These are phyloP conservation scores for Lepus europaeus DNA, from an alignment of 2,113 vertebrate species.

Conservation along the genomic window DNA sequence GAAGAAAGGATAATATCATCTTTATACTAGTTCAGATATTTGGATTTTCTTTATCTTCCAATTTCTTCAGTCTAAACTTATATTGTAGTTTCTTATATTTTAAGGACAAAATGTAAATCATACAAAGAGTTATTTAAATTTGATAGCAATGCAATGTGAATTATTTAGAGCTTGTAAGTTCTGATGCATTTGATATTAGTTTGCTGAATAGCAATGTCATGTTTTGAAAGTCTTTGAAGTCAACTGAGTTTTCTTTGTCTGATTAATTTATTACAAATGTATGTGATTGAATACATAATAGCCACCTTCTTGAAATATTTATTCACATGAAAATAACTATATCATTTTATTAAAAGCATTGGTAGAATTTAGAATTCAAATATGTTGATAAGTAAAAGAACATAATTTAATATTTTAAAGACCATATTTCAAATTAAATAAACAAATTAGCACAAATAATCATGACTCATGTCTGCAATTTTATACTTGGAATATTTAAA, in stretches of 20 bases:
- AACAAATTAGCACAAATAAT: background rate
- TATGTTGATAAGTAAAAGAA: background rate
- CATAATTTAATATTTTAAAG: background rate
- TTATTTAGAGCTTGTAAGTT: slow-evolving; percentile 55
- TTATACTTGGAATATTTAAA: background rate
- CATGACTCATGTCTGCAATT: background rate
- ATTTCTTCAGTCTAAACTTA: slow-evolving; percentile 24
- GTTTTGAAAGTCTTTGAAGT: slow-evolving; percentile 45
- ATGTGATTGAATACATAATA: slow-evolving; percentile 64
- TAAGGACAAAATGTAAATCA: background rate
- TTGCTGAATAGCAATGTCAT: slow-evolving; percentile 48
- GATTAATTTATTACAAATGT: slow-evolving; percentile 56
- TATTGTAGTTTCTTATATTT: background rate
- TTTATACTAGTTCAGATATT: background rate
- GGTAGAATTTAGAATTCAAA: background rate
- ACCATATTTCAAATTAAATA: background rate
- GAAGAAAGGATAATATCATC: background rate
- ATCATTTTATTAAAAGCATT: background rate
- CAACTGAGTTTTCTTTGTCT: slow-evolving; percentile 55
- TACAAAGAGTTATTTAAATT: slow-evolving; percentile 24
- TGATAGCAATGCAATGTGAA: background rate
- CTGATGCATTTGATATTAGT: slow-evolving; percentile 36
- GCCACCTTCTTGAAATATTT: slow-evolving; percentile 5
- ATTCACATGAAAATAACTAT: background rate
- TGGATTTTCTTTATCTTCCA: background rate